These are phyloP conservation scores for Arrhamphus sclerolepis DNA, from an alignment of 2,797 vertebrate species.

Conservation along the genomic window DNA sequence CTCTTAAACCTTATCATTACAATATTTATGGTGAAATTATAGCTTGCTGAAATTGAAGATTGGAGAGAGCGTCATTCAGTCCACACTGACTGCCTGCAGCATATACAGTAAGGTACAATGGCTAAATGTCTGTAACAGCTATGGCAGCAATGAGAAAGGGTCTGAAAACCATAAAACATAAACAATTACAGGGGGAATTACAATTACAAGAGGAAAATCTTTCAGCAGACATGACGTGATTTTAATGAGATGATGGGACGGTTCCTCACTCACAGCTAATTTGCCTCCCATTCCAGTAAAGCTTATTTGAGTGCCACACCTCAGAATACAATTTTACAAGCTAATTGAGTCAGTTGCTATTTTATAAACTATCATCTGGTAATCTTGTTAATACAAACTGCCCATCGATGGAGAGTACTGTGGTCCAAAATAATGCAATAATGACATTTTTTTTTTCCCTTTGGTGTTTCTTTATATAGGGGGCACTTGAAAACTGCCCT, in stretches of 20 bases:
- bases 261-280: constrained; percentile 6
- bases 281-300: constrained; percentile 19
- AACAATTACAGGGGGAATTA: too few relatives aligned
- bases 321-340: constrained; percentile 12
- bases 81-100: not conserved
- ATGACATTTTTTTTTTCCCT: not conserved
- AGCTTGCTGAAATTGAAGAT: constrained; percentile 14
- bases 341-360: constrained; percentile 1
- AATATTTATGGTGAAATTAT: constrained; percentile 46
- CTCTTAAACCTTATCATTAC: constrained; percentile 53
- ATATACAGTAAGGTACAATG: too few relatives aligned
- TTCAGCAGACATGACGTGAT: not conserved
- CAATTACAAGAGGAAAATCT: too few relatives aligned
- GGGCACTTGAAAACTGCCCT: not conserved
- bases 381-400: not conserved
- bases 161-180: too few relatives aligned
- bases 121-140: too few relatives aligned
- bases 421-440: not conserved
- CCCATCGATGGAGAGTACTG: not conserved
- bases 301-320: not conserved
- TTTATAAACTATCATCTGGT: too few relatives aligned
- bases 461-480: not conserved
- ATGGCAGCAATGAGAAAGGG: too few relatives aligned
- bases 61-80: not conserved
- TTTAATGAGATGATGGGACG: constrained; percentile 19